Conservation (phyloP, 2,888 invertebrate genomes). For the Aricia artaxerxes region DNA sequence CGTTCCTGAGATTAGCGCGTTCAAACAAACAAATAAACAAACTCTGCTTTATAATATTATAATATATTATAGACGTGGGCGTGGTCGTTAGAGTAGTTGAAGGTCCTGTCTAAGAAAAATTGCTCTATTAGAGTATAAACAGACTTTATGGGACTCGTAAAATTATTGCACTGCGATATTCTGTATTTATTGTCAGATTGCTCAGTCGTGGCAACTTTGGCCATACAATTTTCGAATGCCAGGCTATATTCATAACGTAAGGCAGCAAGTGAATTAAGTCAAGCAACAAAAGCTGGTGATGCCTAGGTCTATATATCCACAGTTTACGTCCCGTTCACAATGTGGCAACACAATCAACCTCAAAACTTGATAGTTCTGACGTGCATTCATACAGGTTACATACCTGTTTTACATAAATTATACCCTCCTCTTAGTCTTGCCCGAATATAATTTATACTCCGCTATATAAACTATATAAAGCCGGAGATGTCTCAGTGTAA, state of each 20-base stretch:
- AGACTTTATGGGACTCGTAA: too few relatives aligned
- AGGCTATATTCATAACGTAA: background rate
- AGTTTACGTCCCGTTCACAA: background rate
- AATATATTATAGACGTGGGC: too few relatives aligned
- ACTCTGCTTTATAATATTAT: too few relatives aligned
- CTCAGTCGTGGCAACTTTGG: background rate
- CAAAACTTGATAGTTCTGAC: background rate
- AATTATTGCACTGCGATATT: too few relatives aligned
- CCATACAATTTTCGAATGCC: too few relatives aligned
- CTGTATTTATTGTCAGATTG: background rate
- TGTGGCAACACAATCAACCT: constrained; percentile 1
- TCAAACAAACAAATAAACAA: too few relatives aligned
- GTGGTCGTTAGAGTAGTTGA: too few relatives aligned
- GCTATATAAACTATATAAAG: background rate
- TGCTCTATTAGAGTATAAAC: too few relatives aligned
- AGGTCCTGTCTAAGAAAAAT: too few relatives aligned
- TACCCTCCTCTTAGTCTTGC: background rate
- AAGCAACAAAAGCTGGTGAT: background rate
- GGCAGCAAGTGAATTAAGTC: background rate
- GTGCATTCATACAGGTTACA: background rate
- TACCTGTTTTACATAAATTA: background rate
- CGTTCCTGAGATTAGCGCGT: too few relatives aligned
- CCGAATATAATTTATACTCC: background rate
- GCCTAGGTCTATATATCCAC: background rate
- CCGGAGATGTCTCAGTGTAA: background rate